Conservation (phyloP, 2,888 invertebrate genomes). For the Spatulosminthurus flaviceps region DNA sequence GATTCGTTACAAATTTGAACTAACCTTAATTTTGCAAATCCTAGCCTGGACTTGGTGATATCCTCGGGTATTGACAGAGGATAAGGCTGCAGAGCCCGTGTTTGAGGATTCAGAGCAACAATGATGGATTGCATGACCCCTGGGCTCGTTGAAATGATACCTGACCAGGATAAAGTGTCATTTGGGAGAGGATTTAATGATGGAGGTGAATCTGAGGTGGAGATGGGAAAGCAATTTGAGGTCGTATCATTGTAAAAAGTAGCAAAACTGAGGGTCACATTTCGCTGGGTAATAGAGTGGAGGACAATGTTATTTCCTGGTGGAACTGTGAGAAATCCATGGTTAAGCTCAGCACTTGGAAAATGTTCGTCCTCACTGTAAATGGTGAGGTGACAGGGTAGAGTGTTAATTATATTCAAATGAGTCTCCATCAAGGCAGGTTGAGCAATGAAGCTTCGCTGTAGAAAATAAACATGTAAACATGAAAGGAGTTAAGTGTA, state of each 20-base stretch:
- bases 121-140: conserved; percentile 30
- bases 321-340: conserved; percentile 24
- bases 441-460: conserved; percentile 30
- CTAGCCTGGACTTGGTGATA: conserved; percentile 70
- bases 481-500: neutral
- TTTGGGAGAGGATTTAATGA: neutral
- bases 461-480: neutral
- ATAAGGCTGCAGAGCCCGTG: neutral
- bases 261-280: conserved; percentile 29
- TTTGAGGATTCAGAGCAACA: neutral
- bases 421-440: conserved; percentile 65
- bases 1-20: conserved; percentile 57
- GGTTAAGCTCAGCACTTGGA: neutral
- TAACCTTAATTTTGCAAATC: conserved; percentile 71
- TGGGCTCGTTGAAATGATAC: neutral
- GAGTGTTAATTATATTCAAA: conserved; percentile 73
- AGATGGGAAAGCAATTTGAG: neutral
- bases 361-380: neutral
- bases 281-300: conserved; percentile 21
- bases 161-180: neutral
- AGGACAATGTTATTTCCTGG: conserved; percentile 24
- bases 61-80: conserved; percentile 66
- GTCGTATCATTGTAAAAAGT: conserved; percentile 15
- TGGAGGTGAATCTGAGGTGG: neutral
- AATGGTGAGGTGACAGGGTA: conserved; percentile 68